Evolutionary conservation across 2,888 invertebrate genomes (phyloP), one percentile per base, ranked within the genome.

Genomic region (Caenorhabditis sp.): DNA sequence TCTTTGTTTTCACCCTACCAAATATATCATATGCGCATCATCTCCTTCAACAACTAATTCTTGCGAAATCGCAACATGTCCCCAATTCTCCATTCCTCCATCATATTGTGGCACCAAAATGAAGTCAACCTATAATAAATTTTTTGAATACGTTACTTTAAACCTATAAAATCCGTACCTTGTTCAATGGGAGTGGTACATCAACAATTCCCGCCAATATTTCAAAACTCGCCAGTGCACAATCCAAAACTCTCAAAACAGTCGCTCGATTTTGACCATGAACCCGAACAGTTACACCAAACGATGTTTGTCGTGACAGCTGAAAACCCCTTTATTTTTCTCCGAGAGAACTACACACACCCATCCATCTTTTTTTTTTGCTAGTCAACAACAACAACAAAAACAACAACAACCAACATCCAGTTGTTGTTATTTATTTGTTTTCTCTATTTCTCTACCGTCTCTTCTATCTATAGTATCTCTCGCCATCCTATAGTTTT

Each of bases 1-100:
- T 7, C 4, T 31, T 31, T 31, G 7, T 21, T 14, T 5, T 7
- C n/a, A 20, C 0, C 67, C 21, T 20, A 79, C 72, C 59, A 80
- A 63, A 52, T 82, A 80, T 23, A 77, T 70, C 50, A 82, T 26
- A 63, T 80, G 80, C 14, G 82, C 80, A 58, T 79, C 77, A 54
- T 82, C 78, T 57, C 73, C 79, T 20, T 67, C 64, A 7, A 67
- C 63, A 0, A 80, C 77, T 8, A 78, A 27, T 1, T 52, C 54
- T 54, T 78, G 67, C 2, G 82, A 82, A 7, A 82, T 60, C 14
- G 75, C 60, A 10, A 82, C 66, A 57, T 80, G 82, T 0, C 80
- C 82, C 82, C 82, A 82, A 61, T 82, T 82, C 59, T 82, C 82
- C 78, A 82, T 82, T 61, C 80, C 80, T 8, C 82, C 82, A n/a